Conservation (phyloP, 2,888 invertebrate genomes). For the Arge pagana region DNA sequence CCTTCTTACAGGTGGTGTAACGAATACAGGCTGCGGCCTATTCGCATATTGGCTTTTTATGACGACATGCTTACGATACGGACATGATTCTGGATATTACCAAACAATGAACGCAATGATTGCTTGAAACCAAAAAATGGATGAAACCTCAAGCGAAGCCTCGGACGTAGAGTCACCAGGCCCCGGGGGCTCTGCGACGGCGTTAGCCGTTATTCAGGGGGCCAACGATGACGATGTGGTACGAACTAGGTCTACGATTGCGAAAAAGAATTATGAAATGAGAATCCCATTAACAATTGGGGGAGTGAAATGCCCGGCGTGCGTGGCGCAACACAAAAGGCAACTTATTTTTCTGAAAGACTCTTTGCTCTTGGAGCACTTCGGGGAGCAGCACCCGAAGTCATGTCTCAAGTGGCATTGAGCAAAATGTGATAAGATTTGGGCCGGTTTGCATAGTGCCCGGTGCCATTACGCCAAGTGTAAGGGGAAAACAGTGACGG, state of each 20-base stretch:
- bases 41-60: too few relatives aligned
- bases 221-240: background rate
- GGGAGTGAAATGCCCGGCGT: background rate
- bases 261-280: background rate
- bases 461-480: constrained; percentile 21
- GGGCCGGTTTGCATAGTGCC: too few relatives aligned
- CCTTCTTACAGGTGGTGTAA: too few relatives aligned
- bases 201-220: constrained; percentile 9
- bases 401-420: background rate
- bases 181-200: constrained; percentile 14
- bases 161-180: constrained; percentile 18
- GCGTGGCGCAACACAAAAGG: background rate
- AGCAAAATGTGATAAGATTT: too few relatives aligned
- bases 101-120: too few relatives aligned
- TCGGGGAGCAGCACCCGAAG: background rate
- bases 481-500: background rate
- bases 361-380: background rate
- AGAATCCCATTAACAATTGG: background rate
- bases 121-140: too few relatives aligned
- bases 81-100: too few relatives aligned
- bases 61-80: too few relatives aligned
- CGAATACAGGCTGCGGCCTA: too few relatives aligned
- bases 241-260: background rate
- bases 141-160: too few relatives aligned
- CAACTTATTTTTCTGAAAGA: background rate